Base-by-base conservation (phyloP, 2,113 vertebrate genomes). In the Abramis brama region DNA sequence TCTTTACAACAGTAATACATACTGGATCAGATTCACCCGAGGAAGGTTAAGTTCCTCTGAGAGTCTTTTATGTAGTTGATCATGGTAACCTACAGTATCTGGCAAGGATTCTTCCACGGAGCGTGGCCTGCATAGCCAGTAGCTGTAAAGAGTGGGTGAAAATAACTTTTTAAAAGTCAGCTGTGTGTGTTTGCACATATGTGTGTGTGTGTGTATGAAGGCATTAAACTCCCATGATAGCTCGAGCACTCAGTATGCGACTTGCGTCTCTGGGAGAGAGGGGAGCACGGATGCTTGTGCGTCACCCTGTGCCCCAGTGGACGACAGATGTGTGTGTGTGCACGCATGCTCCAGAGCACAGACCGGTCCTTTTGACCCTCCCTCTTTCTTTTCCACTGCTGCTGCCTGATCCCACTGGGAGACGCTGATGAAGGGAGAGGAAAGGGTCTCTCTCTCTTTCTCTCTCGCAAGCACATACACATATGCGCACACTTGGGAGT, bases 221-320 rank as follows among this genome's bases (percentile, higher is more conserved):
- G 92, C 91, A 30, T 79, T 21, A 77, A 89, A 90, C 89, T 90
- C 89, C 86, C 23, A 90, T 92, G 91, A 90, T 78, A 81, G 77
- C 92, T 89, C 64, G 71, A 79, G 62, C 90, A 90, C 90, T 92
- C 89, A 52, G 93, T 92, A 93, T 94, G 91, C 92, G 85, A 89
- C 59, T 47, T 90, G 91, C 90, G 90, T 93, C 88, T 93, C 57
- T 84, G 50, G 60, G 86, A 85, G 88, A 79, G 83, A 89, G 90
- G 33, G 73, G 88, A 92, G 94, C 85, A 88, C 78, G 60, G 87
- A 84, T 74, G 91, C 88, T 89, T 84, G 90, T 93, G 92, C 91
- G 92, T 95, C 94, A 95, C 92, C 92, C 91, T 92, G 91, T 30
- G 89, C 94, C 92, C 92, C 93, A 90, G 91, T 59, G 92, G 92